Percentiles rank a stretch among this genome's conserved stretches.
These are phyloP conservation scores for Polia nebulosa DNA, from an alignment of 2,888 invertebrate species.

Conservation along the genomic window DNA sequence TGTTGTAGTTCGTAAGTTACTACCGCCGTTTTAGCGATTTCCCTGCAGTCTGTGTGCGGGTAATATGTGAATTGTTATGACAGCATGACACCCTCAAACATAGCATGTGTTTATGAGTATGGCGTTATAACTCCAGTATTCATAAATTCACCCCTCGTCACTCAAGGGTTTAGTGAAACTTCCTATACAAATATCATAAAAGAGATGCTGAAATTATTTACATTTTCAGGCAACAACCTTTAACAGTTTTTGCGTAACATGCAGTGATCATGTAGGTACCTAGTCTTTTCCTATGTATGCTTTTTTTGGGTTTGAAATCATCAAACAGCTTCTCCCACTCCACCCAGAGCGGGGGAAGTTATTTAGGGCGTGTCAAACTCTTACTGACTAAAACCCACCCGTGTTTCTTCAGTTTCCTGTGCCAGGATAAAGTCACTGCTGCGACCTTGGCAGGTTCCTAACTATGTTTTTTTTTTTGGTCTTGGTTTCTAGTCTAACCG, in stretches of 20 bases:
- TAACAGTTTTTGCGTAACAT: not conserved
- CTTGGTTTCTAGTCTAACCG: too few species aligned
- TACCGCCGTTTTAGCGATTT: not conserved
- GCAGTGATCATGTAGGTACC: not conserved
- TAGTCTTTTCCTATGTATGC: not conserved
- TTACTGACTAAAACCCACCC: too few species aligned
- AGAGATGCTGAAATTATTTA: constrained; percentile 19
- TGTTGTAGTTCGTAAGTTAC: not conserved
- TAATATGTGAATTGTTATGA: constrained; percentile 4
- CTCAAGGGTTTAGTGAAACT: not conserved
- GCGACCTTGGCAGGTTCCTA: too few species aligned
- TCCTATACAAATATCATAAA: constrained; percentile 33
- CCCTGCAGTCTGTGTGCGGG: not conserved
- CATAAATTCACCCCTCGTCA: constrained; percentile 42
- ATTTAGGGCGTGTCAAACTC: too few species aligned
- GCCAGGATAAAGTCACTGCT: too few species aligned
- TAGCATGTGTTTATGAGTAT: constrained; percentile 14
- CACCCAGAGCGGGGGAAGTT: too few species aligned
- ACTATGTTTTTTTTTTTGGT: too few species aligned
- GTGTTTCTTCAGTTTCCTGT: too few species aligned
- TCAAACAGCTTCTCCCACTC: too few species aligned
- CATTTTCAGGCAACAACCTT: not conserved
- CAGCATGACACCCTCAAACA: not conserved
- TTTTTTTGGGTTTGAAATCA: too few species aligned
- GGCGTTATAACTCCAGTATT: constrained; percentile 26